Evolutionary conservation across 2,797 vertebrate genomes (phyloP).

Genomic region (Falco naumanni): DNA sequence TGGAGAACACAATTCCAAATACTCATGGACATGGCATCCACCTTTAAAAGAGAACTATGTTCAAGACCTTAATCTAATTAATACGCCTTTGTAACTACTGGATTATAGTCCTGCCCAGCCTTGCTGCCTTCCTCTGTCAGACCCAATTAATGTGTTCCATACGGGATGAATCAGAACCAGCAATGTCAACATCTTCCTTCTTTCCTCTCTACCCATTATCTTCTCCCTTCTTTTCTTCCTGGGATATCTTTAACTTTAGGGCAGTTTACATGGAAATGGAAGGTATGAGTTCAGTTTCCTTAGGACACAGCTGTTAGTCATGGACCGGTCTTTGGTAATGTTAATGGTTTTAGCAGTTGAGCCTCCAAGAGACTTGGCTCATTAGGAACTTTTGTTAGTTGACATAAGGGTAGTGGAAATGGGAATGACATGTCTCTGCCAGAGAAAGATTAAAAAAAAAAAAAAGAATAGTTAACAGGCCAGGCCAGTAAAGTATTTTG

Average conservation of each 20-base stretch:
- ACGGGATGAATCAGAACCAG: background rate
- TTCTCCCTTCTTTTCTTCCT: constrained; percentile 33
- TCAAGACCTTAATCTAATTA: background rate
- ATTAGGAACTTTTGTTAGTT: background rate
- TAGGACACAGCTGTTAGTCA: constrained; percentile 16
- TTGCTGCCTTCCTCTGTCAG: background rate
- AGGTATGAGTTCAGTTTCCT: constrained; percentile 50
- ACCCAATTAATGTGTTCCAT: background rate
- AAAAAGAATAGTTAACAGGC: background rate
- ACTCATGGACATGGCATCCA: background rate
- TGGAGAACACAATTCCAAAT: background rate
- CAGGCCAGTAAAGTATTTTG: background rate
- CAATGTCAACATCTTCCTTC: background rate
- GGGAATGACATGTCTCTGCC: background rate
- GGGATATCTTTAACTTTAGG: background rate
- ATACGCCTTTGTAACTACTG: background rate
- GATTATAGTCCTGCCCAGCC: background rate
- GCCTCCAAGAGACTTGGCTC: background rate
- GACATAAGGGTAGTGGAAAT: background rate
- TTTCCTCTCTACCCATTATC: background rate
- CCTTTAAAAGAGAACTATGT: background rate
- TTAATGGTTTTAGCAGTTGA: constrained; percentile 18
- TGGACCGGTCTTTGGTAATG: background rate
- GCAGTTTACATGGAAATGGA: constrained; percentile 8
- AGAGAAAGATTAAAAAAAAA: background rate